Evolutionary conservation across 2,797 vertebrate genomes (phyloP), one percentile per base, ranked within the genome.

Genomic region (Aphelocoma californica): DNA sequence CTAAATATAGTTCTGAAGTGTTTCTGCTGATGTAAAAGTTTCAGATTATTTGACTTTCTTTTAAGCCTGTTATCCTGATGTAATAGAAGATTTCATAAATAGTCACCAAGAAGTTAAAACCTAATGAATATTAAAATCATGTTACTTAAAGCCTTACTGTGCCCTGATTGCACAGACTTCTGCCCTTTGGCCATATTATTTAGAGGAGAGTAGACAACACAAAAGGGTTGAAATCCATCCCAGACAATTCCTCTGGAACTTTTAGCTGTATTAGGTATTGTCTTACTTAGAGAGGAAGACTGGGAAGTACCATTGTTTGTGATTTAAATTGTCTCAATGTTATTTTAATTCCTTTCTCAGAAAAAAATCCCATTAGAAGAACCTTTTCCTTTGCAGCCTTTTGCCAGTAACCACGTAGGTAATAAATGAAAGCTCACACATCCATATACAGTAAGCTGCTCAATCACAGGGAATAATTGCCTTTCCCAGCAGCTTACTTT

Each of bases 401-500:
- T 20, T 96, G 71, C 81, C 23, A 11, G 61, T 95, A 72, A 83
- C 34, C 28, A 42, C 78, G 44, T 36, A 69, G 69, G 61, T 88
- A 83, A 86, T 83, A 92, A 78, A 87, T 89, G 69, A 91, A 92
- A 92, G 47, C 36, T 86, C 75, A 71, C 10, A 13, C 36, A 74
- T 81, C 61, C 57, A 36, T 54, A 40, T 73, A 62, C 8, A 72
- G 75, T 81, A 95, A 96, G 91, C 86, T 97, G 94, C 89, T 96
- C 95, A 96, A 84, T 97, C 92, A 95, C 86, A 83, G 72, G 77
- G 84, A 95, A 96, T 93, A 95, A 95, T 96, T 96, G 62, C 72
- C 71, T 95, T 96, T 96, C 88, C 74, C 75, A 95, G 91, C 93
- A 97, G 88, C 94, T 95, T 93, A 72, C 94, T 97, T 81, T 75